A percentile compares a stretch with the other conserved stretches of the same genome.
These are phyloP conservation scores for Platycercus adscitus DNA, from an alignment of 2,113 vertebrate genomes.

Conservation along the genomic window DNA sequence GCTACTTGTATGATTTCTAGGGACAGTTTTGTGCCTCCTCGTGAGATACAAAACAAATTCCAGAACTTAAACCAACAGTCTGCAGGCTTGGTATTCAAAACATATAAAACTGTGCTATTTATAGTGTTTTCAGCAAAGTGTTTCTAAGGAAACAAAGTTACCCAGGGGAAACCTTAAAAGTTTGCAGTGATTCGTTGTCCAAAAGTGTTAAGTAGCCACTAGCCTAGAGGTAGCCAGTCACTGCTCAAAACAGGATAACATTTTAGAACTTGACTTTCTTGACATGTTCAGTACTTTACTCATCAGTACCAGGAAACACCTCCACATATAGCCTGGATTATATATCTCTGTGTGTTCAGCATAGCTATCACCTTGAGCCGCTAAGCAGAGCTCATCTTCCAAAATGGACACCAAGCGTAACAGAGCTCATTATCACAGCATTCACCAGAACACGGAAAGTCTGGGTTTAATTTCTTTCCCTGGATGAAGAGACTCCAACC, in stretches of 20 bases:
- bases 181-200: not conserved
- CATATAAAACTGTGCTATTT: not conserved
- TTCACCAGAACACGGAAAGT: not conserved
- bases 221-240: not conserved
- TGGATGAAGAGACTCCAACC: not conserved
- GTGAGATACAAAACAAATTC: not conserved
- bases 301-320: not conserved
- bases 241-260: not conserved
- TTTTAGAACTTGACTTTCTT: not conserved
- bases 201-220: not conserved
- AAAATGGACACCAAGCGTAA: rapidly evolving
- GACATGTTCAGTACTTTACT: not conserved
- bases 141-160: not conserved
- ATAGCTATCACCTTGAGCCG: not conserved
- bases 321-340: not conserved
- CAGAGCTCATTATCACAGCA: not conserved
- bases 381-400: not conserved
- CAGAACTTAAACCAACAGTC: not conserved
- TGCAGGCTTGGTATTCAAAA: not conserved
- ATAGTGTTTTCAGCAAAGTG: not conserved
- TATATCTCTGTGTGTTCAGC: not conserved
- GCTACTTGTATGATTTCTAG: not conserved
- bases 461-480: not conserved
- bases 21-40: not conserved
- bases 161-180: not conserved